Percentiles rank a stretch among this genome's conserved stretches.
Conservation (phyloP, 2,113 vertebrate species). For the Callionymus lyra region DNA sequence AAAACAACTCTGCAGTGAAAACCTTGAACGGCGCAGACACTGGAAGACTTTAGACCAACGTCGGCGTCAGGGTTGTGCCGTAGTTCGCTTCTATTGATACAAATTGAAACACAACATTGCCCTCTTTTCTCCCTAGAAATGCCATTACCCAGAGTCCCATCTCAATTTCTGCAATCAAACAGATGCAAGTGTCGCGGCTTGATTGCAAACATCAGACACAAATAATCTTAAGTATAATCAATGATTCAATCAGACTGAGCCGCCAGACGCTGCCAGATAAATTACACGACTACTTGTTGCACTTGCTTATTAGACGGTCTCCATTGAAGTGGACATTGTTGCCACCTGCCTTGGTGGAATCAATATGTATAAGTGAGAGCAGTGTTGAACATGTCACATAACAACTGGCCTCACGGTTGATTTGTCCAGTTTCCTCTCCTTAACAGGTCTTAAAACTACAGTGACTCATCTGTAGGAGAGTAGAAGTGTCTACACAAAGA, state of each 20-base stretch:
- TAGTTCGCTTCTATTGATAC: conserved; percentile 1
- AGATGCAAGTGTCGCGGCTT: conserved; percentile 18
- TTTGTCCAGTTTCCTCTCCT: too few species aligned
- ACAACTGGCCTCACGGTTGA: too few species aligned
- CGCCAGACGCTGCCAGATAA: conserved; percentile 2
- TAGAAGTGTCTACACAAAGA: too few species aligned
- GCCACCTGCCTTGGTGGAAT: conserved; percentile 1
- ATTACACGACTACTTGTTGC: conserved; percentile 5
- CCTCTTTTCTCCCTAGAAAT: conserved; percentile 1
- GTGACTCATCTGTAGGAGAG: too few species aligned
- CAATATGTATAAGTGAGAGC: too few species aligned
- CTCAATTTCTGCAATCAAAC: conserved; percentile 19
- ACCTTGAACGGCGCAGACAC: too few species aligned
- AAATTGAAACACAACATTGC: conserved; percentile 16
- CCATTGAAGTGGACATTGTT: not conserved
- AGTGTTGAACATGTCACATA: too few species aligned
- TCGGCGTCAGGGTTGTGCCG: conserved; percentile 1
- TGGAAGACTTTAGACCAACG: too few species aligned
- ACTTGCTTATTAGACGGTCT: not conserved
- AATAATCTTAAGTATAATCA: conserved; percentile 33
- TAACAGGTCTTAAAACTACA: too few species aligned
- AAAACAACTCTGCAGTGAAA: too few species aligned
- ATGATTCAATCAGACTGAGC: conserved; percentile 19
- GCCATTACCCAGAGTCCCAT: conserved; percentile 13
- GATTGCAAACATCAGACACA: conserved; percentile 21